Base-by-base conservation (phyloP, 2,113 vertebrate genomes). In the Syrmaticus mikado region DNA sequence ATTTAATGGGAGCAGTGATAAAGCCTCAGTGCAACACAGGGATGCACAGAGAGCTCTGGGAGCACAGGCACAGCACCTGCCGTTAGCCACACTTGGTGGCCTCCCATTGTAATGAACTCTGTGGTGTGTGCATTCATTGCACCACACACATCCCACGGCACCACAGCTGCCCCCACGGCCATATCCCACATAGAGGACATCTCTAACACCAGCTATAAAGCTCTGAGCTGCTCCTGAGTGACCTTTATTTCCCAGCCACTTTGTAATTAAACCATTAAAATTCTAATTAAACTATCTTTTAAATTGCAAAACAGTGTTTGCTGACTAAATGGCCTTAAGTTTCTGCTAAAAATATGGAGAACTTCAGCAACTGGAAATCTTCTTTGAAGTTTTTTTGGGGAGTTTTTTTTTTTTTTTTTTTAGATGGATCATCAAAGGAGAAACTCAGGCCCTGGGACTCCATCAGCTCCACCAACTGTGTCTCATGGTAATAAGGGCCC, bases 201-300 rank as follows among this genome's bases (percentile, higher is more conserved):
- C 27, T 53, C 27, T 53, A 30, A 30, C 9, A 6, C 52, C 52
- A 53, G 52, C 52, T 53, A 17, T 28, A 28, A 53, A 53, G 27
- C 46, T 88, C 62, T 0, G 3, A 72, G 21, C 11, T 11, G 24
- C 7, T 48, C 38, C 10, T 36, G 3, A 3, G 0, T 13, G 34
- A 32, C 55, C 55, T 82, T 64, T 77, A 50, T 4, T 41, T 82
- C 53, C 24, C 61, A 6, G 46, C 6, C 53, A 55, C 68, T 65
- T 73, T 32, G 15, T n/a, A 62, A 36, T 57, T 25, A 2, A 78
- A 76, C 36, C 4, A 36, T 28, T 68, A 48, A 21, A 64, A 52
- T 46, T 7, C 27, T 72, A 55, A 65, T 3, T 9, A 4, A 77
- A 43, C 3, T 6, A 41, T 25, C 58, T 22, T 48, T 34, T 55